A percentile compares a stretch with the other conserved stretches of the same genome.
Evolutionary conservation across 1,140 invertebrate genomes (phyloP).

Genomic region (Drosophila littoralis): DNA sequence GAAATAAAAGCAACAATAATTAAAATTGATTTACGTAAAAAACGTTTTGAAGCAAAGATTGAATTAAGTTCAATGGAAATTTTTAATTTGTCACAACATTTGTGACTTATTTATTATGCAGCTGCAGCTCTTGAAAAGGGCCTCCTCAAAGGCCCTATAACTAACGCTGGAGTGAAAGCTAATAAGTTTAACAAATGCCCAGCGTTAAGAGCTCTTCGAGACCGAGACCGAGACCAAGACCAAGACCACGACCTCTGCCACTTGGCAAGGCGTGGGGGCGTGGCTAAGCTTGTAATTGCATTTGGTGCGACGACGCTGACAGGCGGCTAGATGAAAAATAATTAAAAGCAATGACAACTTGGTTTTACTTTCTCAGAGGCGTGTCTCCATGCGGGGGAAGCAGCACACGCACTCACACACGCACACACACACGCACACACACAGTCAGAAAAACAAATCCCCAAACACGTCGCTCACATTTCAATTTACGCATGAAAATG

Average conservation of each 20-base stretch:
- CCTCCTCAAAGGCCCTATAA: background rate
- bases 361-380: slow-evolving; percentile 52
- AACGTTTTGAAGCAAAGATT: background rate
- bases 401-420: slow-evolving; percentile 18
- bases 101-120: background rate
- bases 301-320: slow-evolving; percentile 11
- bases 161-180: slow-evolving; percentile 27
- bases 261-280: slow-evolving; percentile 4
- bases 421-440: background rate
- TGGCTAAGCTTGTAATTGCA: slow-evolving; percentile 45
- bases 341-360: slow-evolving; percentile 79
- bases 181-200: slow-evolving; percentile 28
- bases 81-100: background rate
- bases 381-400: background rate
- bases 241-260: background rate
- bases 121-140: too few species aligned
- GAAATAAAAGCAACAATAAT: background rate
- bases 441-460: slow-evolving; percentile 52
- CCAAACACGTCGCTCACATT: slow-evolving; percentile 83
- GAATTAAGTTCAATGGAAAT: background rate
- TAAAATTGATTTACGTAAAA: background rate
- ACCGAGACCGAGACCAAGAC: background rate
- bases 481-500: slow-evolving; percentile 84
- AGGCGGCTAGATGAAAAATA: slow-evolving; percentile 68
- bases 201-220: background rate